A percentile compares a stretch with the other conserved stretches of the same genome.
These are phyloP conservation scores for Tipula confusa DNA, from an alignment of 2,888 invertebrate species.

Conservation along the genomic window DNA sequence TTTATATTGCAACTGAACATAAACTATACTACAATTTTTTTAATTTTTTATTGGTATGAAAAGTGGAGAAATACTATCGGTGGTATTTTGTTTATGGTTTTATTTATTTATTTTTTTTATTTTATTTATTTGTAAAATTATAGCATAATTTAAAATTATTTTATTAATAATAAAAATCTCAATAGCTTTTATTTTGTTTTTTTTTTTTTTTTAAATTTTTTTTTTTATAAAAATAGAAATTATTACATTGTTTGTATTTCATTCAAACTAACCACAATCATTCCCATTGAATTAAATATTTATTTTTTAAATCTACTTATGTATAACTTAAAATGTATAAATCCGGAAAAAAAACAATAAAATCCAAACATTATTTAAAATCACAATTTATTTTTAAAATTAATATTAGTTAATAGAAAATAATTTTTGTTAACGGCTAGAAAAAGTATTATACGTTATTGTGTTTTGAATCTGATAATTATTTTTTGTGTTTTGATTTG, in stretches of 20 bases:
- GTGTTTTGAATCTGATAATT: neutral
- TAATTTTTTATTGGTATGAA: neutral
- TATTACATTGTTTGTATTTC: neutral
- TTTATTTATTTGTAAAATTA: neutral
- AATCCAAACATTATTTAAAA: slow-evolving; percentile 3
- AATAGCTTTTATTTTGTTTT: neutral
- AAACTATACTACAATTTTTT: neutral
- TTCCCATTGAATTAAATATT: neutral
- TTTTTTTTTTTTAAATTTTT: neutral
- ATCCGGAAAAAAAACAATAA: neutral
- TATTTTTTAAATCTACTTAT: neutral
- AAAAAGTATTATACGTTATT: neutral
- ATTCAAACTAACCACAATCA: slow-evolving; percentile 25
- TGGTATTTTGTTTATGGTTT: neutral
- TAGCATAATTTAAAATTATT: neutral
- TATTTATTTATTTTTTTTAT: neutral
- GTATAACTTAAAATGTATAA: neutral
- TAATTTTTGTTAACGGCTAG: neutral
- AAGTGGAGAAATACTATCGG: neutral
- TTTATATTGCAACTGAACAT: neutral
- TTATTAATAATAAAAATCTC: neutral
- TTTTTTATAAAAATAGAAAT: neutral
- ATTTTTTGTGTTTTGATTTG: neutral
- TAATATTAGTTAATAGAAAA: neutral
- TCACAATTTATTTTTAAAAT: slow-evolving; percentile 3